These are phyloP conservation scores for Athripsodes cinereus DNA, from an alignment of 2,888 invertebrate genomes.

Conservation along the genomic window DNA sequence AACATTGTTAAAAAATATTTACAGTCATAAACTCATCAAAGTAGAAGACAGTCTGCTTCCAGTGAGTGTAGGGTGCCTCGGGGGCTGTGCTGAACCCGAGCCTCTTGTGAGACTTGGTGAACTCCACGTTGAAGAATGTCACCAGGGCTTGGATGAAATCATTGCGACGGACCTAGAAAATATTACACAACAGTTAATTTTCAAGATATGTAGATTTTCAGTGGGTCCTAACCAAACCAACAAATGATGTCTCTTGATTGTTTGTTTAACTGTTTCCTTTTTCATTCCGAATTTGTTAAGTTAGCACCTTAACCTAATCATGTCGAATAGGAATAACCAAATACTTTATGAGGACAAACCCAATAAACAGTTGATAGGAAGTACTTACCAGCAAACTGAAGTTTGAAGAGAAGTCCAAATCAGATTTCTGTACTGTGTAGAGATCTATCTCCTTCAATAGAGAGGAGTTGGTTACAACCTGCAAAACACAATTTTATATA, in stretches of 20 bases:
- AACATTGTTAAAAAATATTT: slow-evolving; percentile 21
- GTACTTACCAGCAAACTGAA: slow-evolving; percentile 64
- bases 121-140: slow-evolving; percentile 98
- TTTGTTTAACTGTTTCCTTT: too few relatives aligned
- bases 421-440: slow-evolving; percentile 94
- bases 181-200: too few relatives aligned
- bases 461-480: slow-evolving; percentile 92
- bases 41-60: slow-evolving; percentile 99
- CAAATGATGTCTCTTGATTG: too few relatives aligned
- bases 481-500: slow-evolving; percentile 29
- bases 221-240: too few relatives aligned
- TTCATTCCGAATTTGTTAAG: too few relatives aligned
- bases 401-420: slow-evolving; percentile 86
- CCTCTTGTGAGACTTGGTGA: slow-evolving; percentile 97
- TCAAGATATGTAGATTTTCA: too few relatives aligned
- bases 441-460: slow-evolving; percentile 96
- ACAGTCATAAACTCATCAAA: slow-evolving; percentile 94
- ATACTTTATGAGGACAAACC: too few relatives aligned
- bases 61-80: slow-evolving; percentile 97
- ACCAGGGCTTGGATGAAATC: slow-evolving; percentile 98
- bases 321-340: too few relatives aligned
- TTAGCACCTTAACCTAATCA: too few relatives aligned
- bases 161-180: slow-evolving; percentile 65
- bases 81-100: slow-evolving; percentile 98
- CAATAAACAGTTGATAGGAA: too few relatives aligned